Evolutionary conservation across 2,888 invertebrate genomes (phyloP).

Genomic region (Patella pellucida): DNA sequence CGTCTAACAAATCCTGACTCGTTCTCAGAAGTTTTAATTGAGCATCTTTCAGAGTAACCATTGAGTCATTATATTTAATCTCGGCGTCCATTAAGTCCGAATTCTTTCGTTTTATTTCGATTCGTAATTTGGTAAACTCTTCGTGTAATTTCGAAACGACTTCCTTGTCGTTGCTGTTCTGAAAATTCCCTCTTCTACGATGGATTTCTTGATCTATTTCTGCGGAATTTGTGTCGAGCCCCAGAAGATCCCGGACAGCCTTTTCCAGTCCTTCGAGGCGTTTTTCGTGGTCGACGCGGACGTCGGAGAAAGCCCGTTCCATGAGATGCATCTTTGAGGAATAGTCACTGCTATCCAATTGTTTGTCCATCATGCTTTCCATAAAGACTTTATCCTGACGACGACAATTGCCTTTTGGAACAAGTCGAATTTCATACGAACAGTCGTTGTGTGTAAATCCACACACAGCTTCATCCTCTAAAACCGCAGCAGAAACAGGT

Average conservation of each 20-base stretch:
- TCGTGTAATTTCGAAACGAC: slow-evolving; percentile 43
- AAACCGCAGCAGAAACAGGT: too few species aligned
- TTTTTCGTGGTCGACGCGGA: slow-evolving; percentile 13
- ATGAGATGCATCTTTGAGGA: background rate
- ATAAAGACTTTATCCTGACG: background rate
- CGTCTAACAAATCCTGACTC: slow-evolving; percentile 45
- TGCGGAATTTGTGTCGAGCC: slow-evolving; percentile 13
- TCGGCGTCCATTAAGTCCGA: slow-evolving; percentile 45
- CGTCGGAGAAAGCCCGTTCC: background rate
- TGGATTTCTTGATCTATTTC: background rate
- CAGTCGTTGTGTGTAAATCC: slow-evolving; percentile 1
- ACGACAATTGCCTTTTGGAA: background rate
- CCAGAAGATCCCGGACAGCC: slow-evolving; percentile 17
- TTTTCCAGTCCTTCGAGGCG: slow-evolving; percentile 17
- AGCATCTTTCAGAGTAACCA: slow-evolving; percentile 40
- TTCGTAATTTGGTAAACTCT: slow-evolving; percentile 49
- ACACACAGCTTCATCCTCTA: background rate
- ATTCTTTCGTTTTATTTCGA: slow-evolving; percentile 43
- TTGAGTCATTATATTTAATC: slow-evolving; percentile 52
- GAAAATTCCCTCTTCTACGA: background rate
- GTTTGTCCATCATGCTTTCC: background rate
- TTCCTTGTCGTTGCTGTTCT: slow-evolving; percentile 31
- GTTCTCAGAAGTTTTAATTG: slow-evolving; percentile 48
- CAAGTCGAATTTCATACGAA: slow-evolving; percentile 1
- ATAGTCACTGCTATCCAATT: background rate